phyloP scores from a whole-genome alignment of 2,888 invertebrate genomes.

The Drosophila longiperda region DNA sequence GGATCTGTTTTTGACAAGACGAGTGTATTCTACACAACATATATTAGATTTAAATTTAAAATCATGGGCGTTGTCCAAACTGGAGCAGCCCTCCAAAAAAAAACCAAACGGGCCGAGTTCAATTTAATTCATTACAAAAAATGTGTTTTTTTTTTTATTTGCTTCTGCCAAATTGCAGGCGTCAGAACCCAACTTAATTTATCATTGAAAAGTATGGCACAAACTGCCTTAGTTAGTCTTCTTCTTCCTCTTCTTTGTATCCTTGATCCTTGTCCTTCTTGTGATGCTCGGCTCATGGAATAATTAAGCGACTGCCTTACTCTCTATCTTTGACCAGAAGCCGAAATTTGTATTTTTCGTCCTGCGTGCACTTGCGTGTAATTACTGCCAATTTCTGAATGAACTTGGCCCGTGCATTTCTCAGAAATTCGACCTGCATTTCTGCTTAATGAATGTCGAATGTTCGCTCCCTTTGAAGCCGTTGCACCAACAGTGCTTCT shows the following conservation, averaged over 20 bases:
- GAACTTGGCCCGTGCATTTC: constrained; percentile 59
- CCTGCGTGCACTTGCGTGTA: constrained; percentile 43
- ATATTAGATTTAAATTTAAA: constrained; percentile 64
- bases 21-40: constrained; percentile 45
- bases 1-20: constrained; percentile 16
- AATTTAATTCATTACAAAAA: constrained; percentile 78
- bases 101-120: constrained; percentile 26
- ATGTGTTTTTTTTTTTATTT: constrained; percentile 18
- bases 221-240: constrained; percentile 12
- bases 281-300: constrained; percentile 19
- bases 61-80: constrained; percentile 59
- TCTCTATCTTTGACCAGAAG: constrained; percentile 11
- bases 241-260: background rate
- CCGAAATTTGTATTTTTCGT: constrained; percentile 27
- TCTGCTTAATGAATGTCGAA: constrained; percentile 52
- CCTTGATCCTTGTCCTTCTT: constrained; percentile 14
- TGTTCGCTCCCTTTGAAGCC: constrained; percentile 34
- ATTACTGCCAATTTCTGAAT: constrained; percentile 73
- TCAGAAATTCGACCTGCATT: constrained; percentile 49
- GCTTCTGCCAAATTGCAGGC: constrained; percentile 48
- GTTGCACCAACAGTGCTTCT: constrained; percentile 16
- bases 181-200: constrained; percentile 61
- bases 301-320: constrained; percentile 60
- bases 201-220: constrained; percentile 57
- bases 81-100: constrained; percentile 41